These are phyloP conservation scores for Muschampia plurimacula DNA, from an alignment of 2,888 invertebrate species.

Conservation along the genomic window DNA sequence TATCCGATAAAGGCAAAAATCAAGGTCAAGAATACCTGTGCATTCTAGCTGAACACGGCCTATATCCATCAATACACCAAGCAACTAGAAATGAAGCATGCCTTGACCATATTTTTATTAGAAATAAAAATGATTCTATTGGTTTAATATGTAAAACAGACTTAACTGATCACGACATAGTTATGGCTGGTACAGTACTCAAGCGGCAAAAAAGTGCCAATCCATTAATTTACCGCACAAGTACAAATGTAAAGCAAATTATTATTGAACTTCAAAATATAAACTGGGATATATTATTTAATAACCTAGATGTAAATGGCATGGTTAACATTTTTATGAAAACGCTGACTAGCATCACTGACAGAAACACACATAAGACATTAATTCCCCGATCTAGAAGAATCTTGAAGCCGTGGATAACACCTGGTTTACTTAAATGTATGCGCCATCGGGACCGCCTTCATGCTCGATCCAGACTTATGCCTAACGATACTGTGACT, in stretches of 20 bases:
- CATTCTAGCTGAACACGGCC: no score
- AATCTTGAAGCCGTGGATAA: not conserved
- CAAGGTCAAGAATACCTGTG: not conserved
- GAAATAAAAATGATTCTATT: no score
- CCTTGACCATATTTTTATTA: no score
- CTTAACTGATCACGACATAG: not conserved
- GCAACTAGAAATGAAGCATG: no score
- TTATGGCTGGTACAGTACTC: not conserved
- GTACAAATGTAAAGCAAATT: not conserved
- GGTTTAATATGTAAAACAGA: no score
- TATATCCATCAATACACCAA: no score
- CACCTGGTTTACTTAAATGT: not conserved
- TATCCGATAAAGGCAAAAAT: not conserved
- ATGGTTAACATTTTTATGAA: not conserved
- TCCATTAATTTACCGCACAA: not conserved
- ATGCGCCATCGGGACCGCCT: constrained; percentile 1
- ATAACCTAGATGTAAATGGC: not conserved
- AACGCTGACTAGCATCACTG: not conserved
- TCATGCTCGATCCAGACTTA: not conserved
- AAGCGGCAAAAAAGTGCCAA: not conserved
- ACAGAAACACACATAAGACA: not conserved
- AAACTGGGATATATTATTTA: not conserved
- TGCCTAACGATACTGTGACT: not conserved
- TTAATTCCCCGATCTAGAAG: not conserved
- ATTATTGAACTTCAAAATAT: not conserved